Base-by-base conservation (phyloP, 2,888 invertebrate species). In the Balanococcus diminutus region DNA sequence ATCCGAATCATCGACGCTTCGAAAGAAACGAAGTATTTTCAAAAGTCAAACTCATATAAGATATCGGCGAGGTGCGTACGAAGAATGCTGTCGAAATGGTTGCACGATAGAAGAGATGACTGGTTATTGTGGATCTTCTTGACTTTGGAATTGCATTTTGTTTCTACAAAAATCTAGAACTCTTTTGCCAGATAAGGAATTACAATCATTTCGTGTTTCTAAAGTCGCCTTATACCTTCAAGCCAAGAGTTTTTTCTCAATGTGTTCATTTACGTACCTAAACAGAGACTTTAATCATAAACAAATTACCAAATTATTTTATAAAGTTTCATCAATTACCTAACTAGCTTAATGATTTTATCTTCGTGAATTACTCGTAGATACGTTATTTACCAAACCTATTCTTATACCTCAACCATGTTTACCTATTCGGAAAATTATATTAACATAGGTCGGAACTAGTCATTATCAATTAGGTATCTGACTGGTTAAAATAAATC, bases 21-120 rank as follows among this genome's bases (percentile, higher is more conserved):
- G 85, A 1, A 9, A 22, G n/a, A 85, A 85, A 46, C 75, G 85
- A 3, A 75, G 72, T 75, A 46, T 85, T 16, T 85, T 79, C 51
- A 42, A 72, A 42, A 32, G 42, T 19, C 1, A 22, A 79, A n/a
- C 31, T 72, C 61, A 1, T 1, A 11, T 5, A 22, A 39, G 85
- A 31, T 8, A 11, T 16, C 19, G 31, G 14, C 85, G 86, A 36
- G 86, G 86, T 9, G 86, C 86, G 16, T 86, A 86, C 86, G 86
- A 86, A 82, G 86, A 86, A 72, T 86, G 86, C 31, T 86, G 86
- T 32, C 56, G 82, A 11, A 86, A 86, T 36, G 86, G 86, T 31
- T 86, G 86, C 31, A 61, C 86, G 19, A 32, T 82, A 3, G 86
- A 82, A 39, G 86, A 86, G 46, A 72, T 86, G 82, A 46, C 46